Base-by-base conservation (phyloP, 2,797 vertebrate genomes). In the Bufotes viridis region DNA sequence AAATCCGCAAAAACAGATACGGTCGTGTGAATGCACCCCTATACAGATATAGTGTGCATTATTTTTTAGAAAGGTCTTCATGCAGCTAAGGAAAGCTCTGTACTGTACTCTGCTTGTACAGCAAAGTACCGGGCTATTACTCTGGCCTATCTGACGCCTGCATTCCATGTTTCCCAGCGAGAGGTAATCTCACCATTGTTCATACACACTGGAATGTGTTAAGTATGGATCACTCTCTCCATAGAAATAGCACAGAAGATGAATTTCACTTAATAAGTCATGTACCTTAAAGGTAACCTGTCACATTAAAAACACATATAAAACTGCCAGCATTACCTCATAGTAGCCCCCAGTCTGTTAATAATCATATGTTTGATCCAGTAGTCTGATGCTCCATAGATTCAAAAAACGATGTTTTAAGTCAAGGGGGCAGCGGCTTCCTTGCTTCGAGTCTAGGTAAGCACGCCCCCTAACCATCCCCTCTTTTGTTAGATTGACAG, bases 101-200 rank as follows among this genome's bases (percentile, higher is more conserved):
- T 24, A 14, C 22, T 55, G 49, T 63, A 22, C 78, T 65, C 18
- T 42, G 29, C 58, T 42, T 13, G 51, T 80, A 61, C 14, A 34
- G 58, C 29, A 34, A 34, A 80, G 81, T 72, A 57, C 55, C 7
- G 4, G 7, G 18, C 7, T 26, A 55, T 55, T 8, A 20, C 61
- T 6, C 8, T 57, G 14, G 51, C 22, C 22, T 42, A 42, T 63
- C 5, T 74, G 26, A 60, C 13, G 0, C 42, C 29, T 22, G 17
- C 67, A 83, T 70, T 55, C 24, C 69, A 22, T 72, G 51, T 58
- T 34, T 58, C 24, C 22, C 65, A 72, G 82, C 29, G n/a, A 34
- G 81, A 34, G 82, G 53, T 84, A 72, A 84, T 74, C 55, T 60
- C 15, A 15, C 18, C n/a, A 74, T 55, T 83, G 53, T 82, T 24